Conservation (phyloP, 2,888 invertebrate genomes). For the Drosophila conformis region DNA sequence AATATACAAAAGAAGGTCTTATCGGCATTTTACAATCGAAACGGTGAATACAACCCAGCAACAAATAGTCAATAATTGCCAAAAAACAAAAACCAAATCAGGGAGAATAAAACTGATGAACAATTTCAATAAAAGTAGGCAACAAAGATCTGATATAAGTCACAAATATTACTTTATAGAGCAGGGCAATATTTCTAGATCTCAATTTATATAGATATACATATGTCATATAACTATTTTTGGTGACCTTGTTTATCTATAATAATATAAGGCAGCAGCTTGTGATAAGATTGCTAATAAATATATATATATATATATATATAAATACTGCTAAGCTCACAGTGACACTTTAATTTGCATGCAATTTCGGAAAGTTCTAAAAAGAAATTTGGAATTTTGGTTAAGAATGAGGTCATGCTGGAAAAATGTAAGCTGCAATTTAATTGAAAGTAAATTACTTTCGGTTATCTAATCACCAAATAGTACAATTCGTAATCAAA, state of each 20-base stretch:
- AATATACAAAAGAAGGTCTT: slow-evolving; percentile 62
- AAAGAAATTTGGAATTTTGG: neutral
- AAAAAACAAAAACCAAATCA: slow-evolving; percentile 25
- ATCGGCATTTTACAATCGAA: slow-evolving; percentile 50
- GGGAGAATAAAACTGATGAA: neutral
- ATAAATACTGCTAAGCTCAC: slow-evolving; percentile 30
- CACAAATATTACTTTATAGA: neutral
- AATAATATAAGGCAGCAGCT: slow-evolving; percentile 35
- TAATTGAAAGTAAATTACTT: slow-evolving; percentile 36
- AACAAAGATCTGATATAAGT: neutral
- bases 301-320: neutral
- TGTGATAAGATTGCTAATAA: slow-evolving; percentile 51
- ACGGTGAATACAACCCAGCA: slow-evolving; percentile 45
- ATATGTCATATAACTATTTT: neutral
- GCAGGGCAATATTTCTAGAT: neutral
- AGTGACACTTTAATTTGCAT: slow-evolving; percentile 18
- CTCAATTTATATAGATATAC: neutral
- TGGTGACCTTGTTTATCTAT: slow-evolving; percentile 63
- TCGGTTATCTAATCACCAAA: slow-evolving; percentile 32
- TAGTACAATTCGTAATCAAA: slow-evolving; percentile 19
- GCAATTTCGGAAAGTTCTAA: slow-evolving; percentile 3
- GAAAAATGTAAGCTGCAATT: slow-evolving; percentile 11
- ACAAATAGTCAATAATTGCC: slow-evolving; percentile 48
- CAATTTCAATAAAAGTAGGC: neutral
- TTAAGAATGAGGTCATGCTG: slow-evolving; percentile 49